Evolutionary conservation across 2,113 vertebrate genomes (phyloP), one percentile per base, ranked within the genome.

Genomic region (Hypomesus transpacificus): DNA sequence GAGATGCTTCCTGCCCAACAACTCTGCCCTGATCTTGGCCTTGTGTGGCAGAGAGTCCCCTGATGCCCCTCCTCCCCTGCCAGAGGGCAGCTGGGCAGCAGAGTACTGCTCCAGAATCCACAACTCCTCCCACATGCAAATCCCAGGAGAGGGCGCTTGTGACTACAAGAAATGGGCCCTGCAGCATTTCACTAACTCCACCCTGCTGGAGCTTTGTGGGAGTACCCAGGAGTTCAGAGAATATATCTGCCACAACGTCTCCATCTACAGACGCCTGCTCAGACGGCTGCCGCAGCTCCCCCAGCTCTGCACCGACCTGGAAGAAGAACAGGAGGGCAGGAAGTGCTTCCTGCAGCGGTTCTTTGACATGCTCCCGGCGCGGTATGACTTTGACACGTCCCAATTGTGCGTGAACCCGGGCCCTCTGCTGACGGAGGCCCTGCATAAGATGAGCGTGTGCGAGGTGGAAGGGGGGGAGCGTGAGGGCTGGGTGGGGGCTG

Each of bases 1-100:
- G 82, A 87, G 87, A 53, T 96, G 95, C 79, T 94, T 95, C 74
- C 84, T 94, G 62, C 93, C 94, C 26, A 95, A 95, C 59, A 86
- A 76, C 76, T 89, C 92, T 0, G 79, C 88, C 21, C 88, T 93
- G 75, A 80, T 91, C 0, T 77, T 88, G 11, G 76, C 83, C 59
- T 54, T 95, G 34, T 96, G 93, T 13, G 73, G 89, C 28, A 88
- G n/a, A 53, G 60, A 70, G 16, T 68, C 79, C 34, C 39, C 57
- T 4, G 82, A 84, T 21, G 68, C 87, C n/a, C 67, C 68, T 0
- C 82, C 87, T 2, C 78, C 87, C 28, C 74, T 84, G 9, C 85
- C 86, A 3, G 85, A 90, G 28, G 88, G 87, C 51, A 88, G 81
- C 52, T 94, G 93, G 94, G 85, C 93, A 1, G 87, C 87, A 1